phyloP scores from a whole-genome alignment of 2,888 invertebrate genomes.

The Venustoraphidia nigricollis region DNA sequence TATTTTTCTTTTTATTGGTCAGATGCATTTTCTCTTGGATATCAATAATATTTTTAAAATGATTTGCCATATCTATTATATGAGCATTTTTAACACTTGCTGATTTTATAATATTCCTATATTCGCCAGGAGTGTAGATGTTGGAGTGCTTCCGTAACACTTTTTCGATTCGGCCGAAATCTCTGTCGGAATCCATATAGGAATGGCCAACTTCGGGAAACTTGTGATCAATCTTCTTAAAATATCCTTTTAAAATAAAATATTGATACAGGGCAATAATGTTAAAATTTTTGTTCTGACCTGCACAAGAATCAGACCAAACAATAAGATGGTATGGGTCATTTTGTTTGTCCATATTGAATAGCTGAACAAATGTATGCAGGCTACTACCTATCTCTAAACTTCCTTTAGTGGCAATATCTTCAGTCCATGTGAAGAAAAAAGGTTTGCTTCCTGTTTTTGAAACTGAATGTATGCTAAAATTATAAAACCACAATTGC shows the following conservation, averaged over 20 bases:
- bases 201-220: slow-evolving; percentile 20
- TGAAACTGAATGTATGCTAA: slow-evolving; percentile 10
- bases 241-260: slow-evolving; percentile 16
- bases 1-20: slow-evolving; percentile 12
- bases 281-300: slow-evolving; percentile 18
- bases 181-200: slow-evolving; percentile 19
- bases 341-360: slow-evolving; percentile 8
- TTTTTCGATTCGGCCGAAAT: slow-evolving; percentile 20
- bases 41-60: slow-evolving; percentile 11
- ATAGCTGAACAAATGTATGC: slow-evolving; percentile 10
- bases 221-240: slow-evolving; percentile 18
- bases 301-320: slow-evolving; percentile 18
- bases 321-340: slow-evolving; percentile 7
- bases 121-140: slow-evolving; percentile 12
- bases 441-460: slow-evolving; percentile 4
- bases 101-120: slow-evolving; percentile 8
- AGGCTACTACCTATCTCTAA: slow-evolving; percentile 13
- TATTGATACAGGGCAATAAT: slow-evolving; percentile 15
- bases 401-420: slow-evolving; percentile 13
- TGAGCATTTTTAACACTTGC: slow-evolving; percentile 8
- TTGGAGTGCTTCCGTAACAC: slow-evolving; percentile 16
- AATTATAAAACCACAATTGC: slow-evolving; percentile 14
- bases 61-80: slow-evolving; percentile 11
- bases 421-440: slow-evolving; percentile 14
- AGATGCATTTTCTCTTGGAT: slow-evolving; percentile 9